Conservation (phyloP, 2,113 vertebrate genomes). For the Heteronetta atricapilla region DNA sequence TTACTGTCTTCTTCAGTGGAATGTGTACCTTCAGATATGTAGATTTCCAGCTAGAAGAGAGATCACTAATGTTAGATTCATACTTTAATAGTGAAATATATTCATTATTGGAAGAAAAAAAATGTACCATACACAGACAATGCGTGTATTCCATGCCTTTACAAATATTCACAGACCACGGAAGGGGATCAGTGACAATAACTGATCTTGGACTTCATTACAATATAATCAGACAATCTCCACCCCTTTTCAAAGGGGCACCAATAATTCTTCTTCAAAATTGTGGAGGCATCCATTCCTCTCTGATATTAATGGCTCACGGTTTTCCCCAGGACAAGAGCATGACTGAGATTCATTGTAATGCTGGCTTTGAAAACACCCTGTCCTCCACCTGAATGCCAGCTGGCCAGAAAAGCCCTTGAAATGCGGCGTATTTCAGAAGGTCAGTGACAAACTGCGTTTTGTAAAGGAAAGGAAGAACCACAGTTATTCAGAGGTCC, state of each 20-base stretch:
- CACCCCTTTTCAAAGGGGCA: not conserved
- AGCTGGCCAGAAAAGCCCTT: not conserved
- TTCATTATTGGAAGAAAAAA: not conserved
- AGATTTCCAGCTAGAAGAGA: constrained; percentile 91
- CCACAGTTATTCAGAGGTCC: not conserved
- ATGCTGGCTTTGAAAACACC: not conserved
- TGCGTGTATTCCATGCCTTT: not conserved
- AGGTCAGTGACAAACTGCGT: not conserved
- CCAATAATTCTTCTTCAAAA: not conserved
- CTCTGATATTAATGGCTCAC: not conserved
- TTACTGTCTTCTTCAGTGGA: constrained; percentile 97
- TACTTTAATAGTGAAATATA: not conserved
- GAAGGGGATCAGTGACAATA: not conserved
- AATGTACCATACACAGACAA: accelerated
- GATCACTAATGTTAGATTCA: not conserved
- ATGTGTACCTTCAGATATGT: constrained; percentile 95
- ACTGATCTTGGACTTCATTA: not conserved
- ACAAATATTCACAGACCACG: accelerated
- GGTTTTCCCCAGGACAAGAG: not conserved
- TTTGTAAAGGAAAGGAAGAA: not conserved
- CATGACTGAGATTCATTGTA: not conserved
- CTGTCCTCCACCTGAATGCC: not conserved
- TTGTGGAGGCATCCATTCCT: not conserved
- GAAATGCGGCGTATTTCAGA: not conserved
- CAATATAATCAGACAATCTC: not conserved